Evolutionary conservation across 2,888 invertebrate species (phyloP).

Genomic region (Augochlorella aurata): DNA sequence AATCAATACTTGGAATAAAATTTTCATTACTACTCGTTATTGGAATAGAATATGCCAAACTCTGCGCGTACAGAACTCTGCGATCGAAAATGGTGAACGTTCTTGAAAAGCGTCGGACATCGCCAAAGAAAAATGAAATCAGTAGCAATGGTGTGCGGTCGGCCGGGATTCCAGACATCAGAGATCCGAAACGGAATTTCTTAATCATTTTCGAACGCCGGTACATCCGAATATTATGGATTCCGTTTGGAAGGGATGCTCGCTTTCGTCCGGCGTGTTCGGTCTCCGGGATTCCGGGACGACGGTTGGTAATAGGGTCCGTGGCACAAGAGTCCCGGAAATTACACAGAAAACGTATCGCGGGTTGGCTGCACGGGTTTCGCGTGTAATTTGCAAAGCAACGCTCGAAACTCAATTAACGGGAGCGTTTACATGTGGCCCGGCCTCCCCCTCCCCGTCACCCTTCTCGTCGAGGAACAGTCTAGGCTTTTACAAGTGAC

Average conservation of each 20-base stretch:
- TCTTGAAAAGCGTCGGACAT: no score
- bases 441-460: not conserved
- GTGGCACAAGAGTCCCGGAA: conserved; percentile 37
- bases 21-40: no score
- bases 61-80: no score
- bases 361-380: conserved; percentile 39
- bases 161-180: not conserved
- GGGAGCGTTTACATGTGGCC: conserved; percentile 40
- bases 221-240: conserved; percentile 25
- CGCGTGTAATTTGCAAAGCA: conserved; percentile 55
- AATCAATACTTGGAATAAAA: no score
- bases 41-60: no score
- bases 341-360: conserved; percentile 53
- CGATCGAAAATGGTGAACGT: no score
- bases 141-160: not conserved
- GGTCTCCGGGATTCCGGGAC: conserved; percentile 18
- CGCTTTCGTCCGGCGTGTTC: conserved; percentile 6
- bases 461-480: not conserved
- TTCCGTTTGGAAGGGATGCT: conserved; percentile 23
- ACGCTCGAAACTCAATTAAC: conserved; percentile 63
- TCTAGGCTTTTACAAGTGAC: conserved; percentile 12
- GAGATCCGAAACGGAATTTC: conserved; percentile 12
- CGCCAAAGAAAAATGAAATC: not conserved
- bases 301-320: conserved; percentile 13
- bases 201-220: conserved; percentile 18